Conservation (phyloP, 2,797 vertebrate genomes). For the Ataeniobius toweri region DNA sequence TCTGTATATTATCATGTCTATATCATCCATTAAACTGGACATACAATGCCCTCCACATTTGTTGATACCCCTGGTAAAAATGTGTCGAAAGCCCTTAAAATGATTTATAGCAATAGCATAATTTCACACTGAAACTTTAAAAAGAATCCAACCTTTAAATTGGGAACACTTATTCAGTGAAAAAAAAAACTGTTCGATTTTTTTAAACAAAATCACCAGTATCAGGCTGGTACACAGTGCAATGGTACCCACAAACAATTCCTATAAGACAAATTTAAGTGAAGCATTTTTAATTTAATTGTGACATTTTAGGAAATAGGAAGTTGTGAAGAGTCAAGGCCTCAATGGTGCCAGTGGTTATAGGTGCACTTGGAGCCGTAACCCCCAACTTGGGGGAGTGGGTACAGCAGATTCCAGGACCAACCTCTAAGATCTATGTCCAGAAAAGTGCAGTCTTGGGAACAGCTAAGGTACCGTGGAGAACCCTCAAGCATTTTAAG, state of each 20-base stretch:
- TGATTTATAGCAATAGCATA: not conserved
- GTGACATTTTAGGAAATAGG: too few species aligned
- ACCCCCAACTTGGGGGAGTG: too few species aligned
- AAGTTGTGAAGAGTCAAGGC: too few species aligned
- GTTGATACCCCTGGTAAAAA: too few species aligned
- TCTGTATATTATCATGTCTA: not conserved
- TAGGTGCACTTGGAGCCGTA: too few species aligned
- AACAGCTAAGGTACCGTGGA: too few species aligned
- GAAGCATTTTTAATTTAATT: not conserved
- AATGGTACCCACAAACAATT: not conserved
- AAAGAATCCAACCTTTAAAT: not conserved
- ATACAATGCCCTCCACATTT: too few species aligned
- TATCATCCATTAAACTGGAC: not conserved
- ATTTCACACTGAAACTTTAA: not conserved
- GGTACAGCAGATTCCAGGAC: too few species aligned
- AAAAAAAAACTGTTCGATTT: not conserved
- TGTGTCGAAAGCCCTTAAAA: not conserved
- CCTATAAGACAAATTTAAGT: not conserved
- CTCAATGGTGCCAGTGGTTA: too few species aligned
- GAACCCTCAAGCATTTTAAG: too few species aligned
- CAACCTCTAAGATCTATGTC: too few species aligned
- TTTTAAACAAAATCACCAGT: not conserved
- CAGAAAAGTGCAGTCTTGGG: too few species aligned
- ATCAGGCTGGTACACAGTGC: not conserved
- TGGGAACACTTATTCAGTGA: not conserved